These are phyloP conservation scores for Diadema setosum DNA, from an alignment of 35 echinoderm and acorn worm species.

Conservation along the genomic window DNA sequence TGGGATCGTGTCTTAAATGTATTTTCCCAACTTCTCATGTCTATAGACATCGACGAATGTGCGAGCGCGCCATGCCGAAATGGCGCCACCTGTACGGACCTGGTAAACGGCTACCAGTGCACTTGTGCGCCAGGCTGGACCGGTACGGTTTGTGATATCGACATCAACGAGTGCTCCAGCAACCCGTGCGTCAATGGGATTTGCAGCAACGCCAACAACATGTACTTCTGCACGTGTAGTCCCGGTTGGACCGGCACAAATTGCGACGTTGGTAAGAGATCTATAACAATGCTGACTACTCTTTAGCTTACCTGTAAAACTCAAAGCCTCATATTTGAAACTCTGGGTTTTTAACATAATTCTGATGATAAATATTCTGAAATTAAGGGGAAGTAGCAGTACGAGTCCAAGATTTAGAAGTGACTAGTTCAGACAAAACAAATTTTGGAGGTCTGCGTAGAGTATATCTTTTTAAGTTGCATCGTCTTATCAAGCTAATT, in stretches of 20 bases:
- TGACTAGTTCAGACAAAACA: too few relatives aligned
- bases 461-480: too few relatives aligned
- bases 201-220: conserved; percentile 56
- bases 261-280: conserved; percentile 62
- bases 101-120: conserved; percentile 32
- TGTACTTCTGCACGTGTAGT: conserved; percentile 70
- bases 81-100: conserved; percentile 34
- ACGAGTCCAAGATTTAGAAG: too few relatives aligned
- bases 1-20: neutral
- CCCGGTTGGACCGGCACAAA: conserved; percentile 32
- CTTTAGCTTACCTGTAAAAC: too few relatives aligned
- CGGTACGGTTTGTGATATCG: conserved; percentile 10
- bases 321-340: too few relatives aligned
- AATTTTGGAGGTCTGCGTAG: too few relatives aligned
- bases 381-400: too few relatives aligned
- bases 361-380: too few relatives aligned
- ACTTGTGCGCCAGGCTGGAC: conserved; percentile 34
- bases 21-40: neutral
- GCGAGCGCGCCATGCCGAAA: conserved; percentile 46
- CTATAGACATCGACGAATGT: conserved; percentile 53
- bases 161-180: conserved; percentile 65
- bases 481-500: too few relatives aligned
- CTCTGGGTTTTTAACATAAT: too few relatives aligned
- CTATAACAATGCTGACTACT: too few relatives aligned
- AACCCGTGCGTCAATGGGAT: conserved; percentile 52